phyloP scores from a whole-genome alignment of 53 echinoderm and acorn worm genomes.

The Stichopus horrens region DNA sequence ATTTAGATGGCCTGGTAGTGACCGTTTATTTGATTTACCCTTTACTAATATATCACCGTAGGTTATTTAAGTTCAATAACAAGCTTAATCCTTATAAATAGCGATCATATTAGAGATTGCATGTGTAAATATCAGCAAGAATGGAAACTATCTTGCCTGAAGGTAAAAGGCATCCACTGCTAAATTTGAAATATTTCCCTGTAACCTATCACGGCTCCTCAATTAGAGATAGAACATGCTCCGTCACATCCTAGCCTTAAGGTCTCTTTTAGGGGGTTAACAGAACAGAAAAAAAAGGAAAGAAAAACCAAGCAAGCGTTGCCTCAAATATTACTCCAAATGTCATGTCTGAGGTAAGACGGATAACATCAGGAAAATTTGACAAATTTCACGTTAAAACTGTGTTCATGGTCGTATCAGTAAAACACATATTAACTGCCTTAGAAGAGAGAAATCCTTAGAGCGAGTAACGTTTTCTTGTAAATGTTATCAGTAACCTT shows the following conservation, averaged over 20 bases:
- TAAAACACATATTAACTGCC: no score
- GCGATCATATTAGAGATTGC: not conserved
- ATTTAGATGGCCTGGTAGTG: not conserved
- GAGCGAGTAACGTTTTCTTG: no score
- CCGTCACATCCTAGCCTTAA: not conserved
- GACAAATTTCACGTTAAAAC: no score
- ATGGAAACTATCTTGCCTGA: not conserved
- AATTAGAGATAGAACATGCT: constrained; percentile 5
- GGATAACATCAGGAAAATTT: no score
- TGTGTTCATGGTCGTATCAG: no score
- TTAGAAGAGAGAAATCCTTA: no score
- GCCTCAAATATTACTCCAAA: no score
- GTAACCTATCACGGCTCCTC: constrained; percentile 1
- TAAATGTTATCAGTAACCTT: no score
- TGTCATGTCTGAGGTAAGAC: no score
- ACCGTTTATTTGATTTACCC: not conserved
- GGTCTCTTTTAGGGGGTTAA: not conserved
- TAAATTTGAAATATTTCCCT: not conserved
- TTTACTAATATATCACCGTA: not conserved
- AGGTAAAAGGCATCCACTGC: not conserved
- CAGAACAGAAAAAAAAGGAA: no score
- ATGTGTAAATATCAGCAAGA: not conserved
- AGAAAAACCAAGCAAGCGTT: no score
- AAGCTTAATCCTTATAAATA: not conserved
- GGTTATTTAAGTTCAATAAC: not conserved